Evolutionary conservation across 53 echinoderm and acorn worm genomes (phyloP).

Genomic region (Zoroaster sp.): DNA sequence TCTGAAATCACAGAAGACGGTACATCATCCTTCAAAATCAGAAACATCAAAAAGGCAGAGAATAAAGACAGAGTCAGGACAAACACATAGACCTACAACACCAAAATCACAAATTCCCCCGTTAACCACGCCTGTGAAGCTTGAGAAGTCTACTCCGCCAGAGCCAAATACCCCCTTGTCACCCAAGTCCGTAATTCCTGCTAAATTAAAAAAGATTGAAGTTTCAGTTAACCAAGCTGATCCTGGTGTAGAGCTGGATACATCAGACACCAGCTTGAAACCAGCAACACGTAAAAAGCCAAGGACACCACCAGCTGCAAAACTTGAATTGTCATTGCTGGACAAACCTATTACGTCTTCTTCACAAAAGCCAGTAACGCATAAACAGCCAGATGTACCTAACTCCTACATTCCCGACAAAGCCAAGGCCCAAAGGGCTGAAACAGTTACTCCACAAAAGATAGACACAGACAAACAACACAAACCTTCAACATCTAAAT

Average conservation of each 20-base stretch:
- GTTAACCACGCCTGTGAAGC: neutral
- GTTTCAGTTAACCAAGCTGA: neutral
- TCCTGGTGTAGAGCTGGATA: neutral
- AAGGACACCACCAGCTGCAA: constrained; percentile 9
- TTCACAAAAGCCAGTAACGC: constrained; percentile 7
- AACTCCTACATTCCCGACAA: constrained; percentile 1
- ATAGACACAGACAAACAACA: neutral
- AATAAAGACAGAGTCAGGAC: neutral
- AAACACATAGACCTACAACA: neutral
- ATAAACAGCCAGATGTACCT: neutral
- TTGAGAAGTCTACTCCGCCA: neutral
- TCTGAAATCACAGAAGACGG: constrained; percentile 2
- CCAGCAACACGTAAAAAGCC: neutral
- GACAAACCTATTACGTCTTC: neutral
- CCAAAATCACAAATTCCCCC: constrained; percentile 19
- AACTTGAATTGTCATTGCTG: neutral
- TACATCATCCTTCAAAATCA: constrained; percentile 2
- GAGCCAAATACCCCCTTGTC: neutral
- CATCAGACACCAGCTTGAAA: neutral
- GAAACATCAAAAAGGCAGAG: constrained; percentile 1
- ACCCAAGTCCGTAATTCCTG: neutral
- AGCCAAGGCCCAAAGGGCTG: neutral
- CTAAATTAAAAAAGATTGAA: neutral
- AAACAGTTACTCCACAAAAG: constrained; percentile 2
- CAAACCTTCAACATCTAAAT: constrained; percentile 10